A percentile compares a stretch with the other conserved stretches of the same genome.
phyloP scores from a whole-genome alignment of 2,888 invertebrate genomes.

The Ariolimax columbianus region DNA sequence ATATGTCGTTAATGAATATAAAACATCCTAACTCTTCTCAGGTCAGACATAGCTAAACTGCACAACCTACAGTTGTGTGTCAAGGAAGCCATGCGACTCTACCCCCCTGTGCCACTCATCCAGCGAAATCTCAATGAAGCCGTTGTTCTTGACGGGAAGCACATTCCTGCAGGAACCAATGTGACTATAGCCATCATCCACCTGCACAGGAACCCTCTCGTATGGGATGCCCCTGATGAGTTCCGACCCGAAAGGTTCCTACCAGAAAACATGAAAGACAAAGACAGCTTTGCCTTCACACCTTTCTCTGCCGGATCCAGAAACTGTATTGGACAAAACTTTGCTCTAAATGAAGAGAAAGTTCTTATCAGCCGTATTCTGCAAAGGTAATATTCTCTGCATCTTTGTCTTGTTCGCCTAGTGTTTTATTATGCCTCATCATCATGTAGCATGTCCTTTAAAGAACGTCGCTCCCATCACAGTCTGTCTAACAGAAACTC shows the following conservation, averaged over 20 bases:
- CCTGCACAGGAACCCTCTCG: constrained; percentile 67
- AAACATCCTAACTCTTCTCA: constrained; percentile 54
- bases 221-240: constrained; percentile 64
- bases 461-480: too few species aligned
- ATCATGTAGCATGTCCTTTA: too few species aligned
- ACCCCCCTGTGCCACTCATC: constrained; percentile 65
- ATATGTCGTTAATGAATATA: too few species aligned
- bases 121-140: constrained; percentile 58
- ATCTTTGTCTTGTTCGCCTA: too few species aligned
- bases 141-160: constrained; percentile 62
- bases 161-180: constrained; percentile 60
- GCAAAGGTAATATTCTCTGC: constrained; percentile 30
- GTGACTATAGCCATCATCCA: constrained; percentile 58
- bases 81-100: constrained; percentile 69
- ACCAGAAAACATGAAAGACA: constrained; percentile 60
- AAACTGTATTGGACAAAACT: constrained; percentile 54
- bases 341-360: constrained; percentile 54
- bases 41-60: constrained; percentile 67
- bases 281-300: constrained; percentile 65
- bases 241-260: constrained; percentile 68
- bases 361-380: constrained; percentile 45
- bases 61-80: constrained; percentile 66
- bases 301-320: constrained; percentile 69
- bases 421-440: too few species aligned
- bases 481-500: too few species aligned